Percentiles rank a stretch among this genome's conserved stretches.
Conservation (phyloP, 2,888 invertebrate species). For the Loripinus fragilis region DNA sequence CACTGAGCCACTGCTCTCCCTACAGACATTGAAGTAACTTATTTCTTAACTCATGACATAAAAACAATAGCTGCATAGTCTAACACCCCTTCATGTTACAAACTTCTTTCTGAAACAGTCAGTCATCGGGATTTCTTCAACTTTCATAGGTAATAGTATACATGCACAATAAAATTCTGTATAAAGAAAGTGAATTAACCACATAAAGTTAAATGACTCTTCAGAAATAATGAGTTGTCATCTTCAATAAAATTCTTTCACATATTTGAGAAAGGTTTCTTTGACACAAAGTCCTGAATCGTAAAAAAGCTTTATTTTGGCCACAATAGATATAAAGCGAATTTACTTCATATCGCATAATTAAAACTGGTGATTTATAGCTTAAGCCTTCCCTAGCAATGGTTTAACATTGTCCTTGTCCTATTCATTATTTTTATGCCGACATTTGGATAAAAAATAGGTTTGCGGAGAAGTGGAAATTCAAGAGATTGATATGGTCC, state of each 20-base stretch:
- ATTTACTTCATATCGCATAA: constrained; percentile 33
- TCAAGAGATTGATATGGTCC: constrained; percentile 4
- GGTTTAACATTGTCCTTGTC: constrained; percentile 25
- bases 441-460: constrained; percentile 32
- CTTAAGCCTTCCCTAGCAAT: constrained; percentile 17
- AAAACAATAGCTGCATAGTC: too few relatives aligned
- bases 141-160: too few relatives aligned
- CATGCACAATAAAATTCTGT: neutral
- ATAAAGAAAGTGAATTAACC: neutral
- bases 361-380: constrained; percentile 37
- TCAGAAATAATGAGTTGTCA: neutral
- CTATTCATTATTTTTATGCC: constrained; percentile 54
- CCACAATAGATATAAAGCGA: constrained; percentile 3
- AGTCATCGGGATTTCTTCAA: too few relatives aligned
- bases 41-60: too few relatives aligned
- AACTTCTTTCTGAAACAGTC: too few relatives aligned
- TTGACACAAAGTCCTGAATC: neutral
- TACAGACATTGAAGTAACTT: too few relatives aligned
- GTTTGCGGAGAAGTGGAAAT: constrained; percentile 14
- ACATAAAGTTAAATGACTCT: neutral
- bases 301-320: neutral
- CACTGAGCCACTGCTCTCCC: too few relatives aligned
- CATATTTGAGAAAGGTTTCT: constrained; percentile 1
- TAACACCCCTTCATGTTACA: too few relatives aligned
- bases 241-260: constrained; percentile 12